Evolutionary conservation across 2,113 vertebrate species (phyloP).

Genomic region (Passer montanus): DNA sequence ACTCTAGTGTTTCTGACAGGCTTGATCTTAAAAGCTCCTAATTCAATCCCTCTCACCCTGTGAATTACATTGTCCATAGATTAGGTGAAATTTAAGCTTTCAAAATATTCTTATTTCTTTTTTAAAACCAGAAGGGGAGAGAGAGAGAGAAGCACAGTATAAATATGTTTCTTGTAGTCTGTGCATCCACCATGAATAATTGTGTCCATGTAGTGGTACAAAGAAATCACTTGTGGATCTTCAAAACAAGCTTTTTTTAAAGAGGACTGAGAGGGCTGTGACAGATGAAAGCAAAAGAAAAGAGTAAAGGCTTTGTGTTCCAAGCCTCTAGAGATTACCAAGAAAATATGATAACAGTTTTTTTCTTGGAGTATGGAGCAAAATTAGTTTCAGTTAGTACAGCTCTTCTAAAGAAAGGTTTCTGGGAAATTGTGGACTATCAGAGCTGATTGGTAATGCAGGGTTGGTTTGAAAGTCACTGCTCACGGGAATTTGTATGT

Average conservation of each 20-base stretch:
- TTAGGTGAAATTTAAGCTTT: neutral
- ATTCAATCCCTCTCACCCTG: neutral
- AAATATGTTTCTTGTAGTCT: neutral
- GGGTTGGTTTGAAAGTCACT: neutral
- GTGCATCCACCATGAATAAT: neutral
- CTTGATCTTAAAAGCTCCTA: neutral
- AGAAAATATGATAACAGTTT: neutral
- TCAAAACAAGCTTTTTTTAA: neutral
- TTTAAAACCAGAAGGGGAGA: neutral
- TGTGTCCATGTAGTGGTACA: neutral
- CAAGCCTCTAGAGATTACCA: neutral
- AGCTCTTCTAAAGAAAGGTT: neutral
- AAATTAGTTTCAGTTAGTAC: neutral
- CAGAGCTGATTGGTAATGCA: neutral
- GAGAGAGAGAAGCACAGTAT: neutral
- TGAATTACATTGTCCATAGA: neutral
- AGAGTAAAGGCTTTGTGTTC: neutral
- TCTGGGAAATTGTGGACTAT: neutral
- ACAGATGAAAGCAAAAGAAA: neutral
- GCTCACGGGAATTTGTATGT: neutral
- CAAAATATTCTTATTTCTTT: neutral
- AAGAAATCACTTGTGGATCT: neutral
- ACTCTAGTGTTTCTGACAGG: neutral
- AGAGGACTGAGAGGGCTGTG: neutral
- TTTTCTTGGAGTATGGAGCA: neutral